These are phyloP conservation scores for Liposcelis brunnea DNA, from an alignment of 2,888 invertebrate genomes.

Conservation along the genomic window DNA sequence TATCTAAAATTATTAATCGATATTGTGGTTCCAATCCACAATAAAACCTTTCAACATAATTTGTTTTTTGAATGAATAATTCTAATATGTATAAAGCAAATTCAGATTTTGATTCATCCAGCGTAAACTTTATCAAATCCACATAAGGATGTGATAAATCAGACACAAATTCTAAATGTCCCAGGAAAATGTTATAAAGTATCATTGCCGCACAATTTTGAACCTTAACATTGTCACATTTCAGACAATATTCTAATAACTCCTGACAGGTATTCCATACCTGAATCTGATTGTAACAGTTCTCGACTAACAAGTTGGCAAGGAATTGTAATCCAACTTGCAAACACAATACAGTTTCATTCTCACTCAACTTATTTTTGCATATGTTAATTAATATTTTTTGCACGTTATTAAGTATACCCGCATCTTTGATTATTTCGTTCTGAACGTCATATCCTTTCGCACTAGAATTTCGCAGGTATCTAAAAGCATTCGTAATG, in stretches of 20 bases:
- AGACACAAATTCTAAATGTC: background rate
- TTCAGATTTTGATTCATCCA: background rate
- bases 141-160: background rate
- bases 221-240: background rate
- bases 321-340: background rate
- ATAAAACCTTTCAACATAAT: background rate
- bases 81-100: conserved; percentile 3
- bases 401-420: background rate
- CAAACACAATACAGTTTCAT: background rate
- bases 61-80: conserved; percentile 3
- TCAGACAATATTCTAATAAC: background rate
- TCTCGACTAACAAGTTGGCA: background rate
- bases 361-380: background rate
- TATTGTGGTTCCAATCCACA: background rate
- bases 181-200: conserved; percentile 1
- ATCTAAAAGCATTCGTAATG: background rate
- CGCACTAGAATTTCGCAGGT: background rate
- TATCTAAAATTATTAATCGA: conserved; percentile 9
- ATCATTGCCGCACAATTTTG: conserved; percentile 4
- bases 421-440: background rate
- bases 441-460: background rate
- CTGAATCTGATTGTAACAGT: background rate
- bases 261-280: background rate
- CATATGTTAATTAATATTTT: background rate
- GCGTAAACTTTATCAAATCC: background rate